Percentiles rank a stretch among this genome's conserved stretches.
These are phyloP conservation scores for Rhombomys opimus DNA, from an alignment of 2,113 vertebrate genomes.

Conservation along the genomic window DNA sequence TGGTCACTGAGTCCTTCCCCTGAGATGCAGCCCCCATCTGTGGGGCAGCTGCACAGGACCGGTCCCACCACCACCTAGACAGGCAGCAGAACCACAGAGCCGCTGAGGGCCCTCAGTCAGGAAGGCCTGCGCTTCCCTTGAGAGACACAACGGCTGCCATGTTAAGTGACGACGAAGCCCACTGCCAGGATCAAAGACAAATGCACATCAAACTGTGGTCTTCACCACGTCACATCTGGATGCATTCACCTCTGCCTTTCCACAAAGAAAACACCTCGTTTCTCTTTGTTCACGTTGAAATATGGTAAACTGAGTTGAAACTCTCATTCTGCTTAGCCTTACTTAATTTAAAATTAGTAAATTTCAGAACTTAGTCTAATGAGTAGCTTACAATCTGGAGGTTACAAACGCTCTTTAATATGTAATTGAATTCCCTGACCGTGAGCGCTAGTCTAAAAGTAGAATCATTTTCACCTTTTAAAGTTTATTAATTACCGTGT, in stretches of 20 bases:
- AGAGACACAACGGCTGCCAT: not conserved
- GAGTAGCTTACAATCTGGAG: not conserved
- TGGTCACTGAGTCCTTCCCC: constrained; percentile 60
- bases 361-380: not conserved
- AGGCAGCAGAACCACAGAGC: not conserved
- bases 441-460: constrained; percentile 24
- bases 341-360: not conserved
- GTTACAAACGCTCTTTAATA: not conserved
- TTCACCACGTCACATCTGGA: constrained; percentile 40
- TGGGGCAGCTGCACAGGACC: constrained; percentile 29
- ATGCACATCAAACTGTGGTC: not conserved
- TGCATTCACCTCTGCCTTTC: not conserved
- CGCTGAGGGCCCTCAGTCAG: not conserved
- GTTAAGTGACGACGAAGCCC: not conserved
- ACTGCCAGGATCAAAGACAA: not conserved
- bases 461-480: not conserved
- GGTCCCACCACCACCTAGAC: not conserved
- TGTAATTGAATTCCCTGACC: constrained; percentile 1
- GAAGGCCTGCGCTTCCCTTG: not conserved
- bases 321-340: not conserved
- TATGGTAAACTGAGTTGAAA: not conserved
- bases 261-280: not conserved
- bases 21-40: not conserved
- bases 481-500: no score
- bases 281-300: constrained; percentile 28